These are phyloP conservation scores for Paratilapia polleni DNA, from an alignment of 2,113 vertebrate species.

Conservation along the genomic window DNA sequence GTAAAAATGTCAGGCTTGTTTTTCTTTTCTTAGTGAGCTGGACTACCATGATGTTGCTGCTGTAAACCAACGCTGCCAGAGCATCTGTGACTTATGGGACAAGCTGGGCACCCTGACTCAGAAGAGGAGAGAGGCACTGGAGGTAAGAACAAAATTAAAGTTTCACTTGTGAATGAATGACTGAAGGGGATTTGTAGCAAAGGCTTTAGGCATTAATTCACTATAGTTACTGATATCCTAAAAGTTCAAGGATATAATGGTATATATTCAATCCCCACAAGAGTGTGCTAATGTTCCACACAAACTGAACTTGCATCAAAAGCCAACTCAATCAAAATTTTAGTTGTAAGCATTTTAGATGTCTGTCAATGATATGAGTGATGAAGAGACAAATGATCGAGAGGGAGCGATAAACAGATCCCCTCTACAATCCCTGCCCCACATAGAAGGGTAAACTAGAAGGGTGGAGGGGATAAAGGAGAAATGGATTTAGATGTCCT, in stretches of 20 bases:
- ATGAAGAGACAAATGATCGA: constrained; percentile 30
- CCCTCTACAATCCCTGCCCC: constrained; percentile 33
- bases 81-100: constrained; percentile 98
- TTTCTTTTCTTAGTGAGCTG: constrained; percentile 82
- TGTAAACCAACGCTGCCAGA: constrained; percentile 94
- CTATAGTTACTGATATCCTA: neutral
- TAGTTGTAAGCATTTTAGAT: constrained; percentile 11
- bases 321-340: constrained; percentile 9
- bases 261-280: constrained; percentile 50
- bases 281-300: constrained; percentile 60
- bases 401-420: constrained; percentile 42
- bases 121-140: constrained; percentile 93
- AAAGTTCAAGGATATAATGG: neutral
- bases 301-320: neutral
- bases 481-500: constrained; percentile 31
- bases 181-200: neutral
- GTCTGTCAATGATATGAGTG: constrained; percentile 19
- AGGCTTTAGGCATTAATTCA: neutral
- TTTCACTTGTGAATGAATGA: neutral
- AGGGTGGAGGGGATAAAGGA: constrained; percentile 24
- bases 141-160: constrained; percentile 82
- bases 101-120: constrained; percentile 94
- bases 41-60: constrained; percentile 95
- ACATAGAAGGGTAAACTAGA: constrained; percentile 21
- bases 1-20: neutral